Evolutionary conservation across 2,888 invertebrate species (phyloP).

Genomic region (Tipula unca): DNA sequence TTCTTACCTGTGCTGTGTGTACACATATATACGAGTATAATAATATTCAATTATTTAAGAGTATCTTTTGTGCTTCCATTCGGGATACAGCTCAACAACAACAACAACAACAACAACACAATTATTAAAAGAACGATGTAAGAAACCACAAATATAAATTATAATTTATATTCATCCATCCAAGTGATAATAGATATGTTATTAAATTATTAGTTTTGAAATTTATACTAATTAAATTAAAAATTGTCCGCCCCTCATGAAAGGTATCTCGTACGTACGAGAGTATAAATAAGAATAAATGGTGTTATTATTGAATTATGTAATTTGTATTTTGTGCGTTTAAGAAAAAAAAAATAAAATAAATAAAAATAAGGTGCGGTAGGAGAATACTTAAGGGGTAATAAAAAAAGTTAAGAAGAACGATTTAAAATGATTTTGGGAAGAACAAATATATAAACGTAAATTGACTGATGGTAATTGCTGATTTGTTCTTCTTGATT

Average conservation of each 20-base stretch:
- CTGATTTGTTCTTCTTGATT: background rate
- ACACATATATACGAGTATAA: background rate
- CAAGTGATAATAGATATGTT: conserved; percentile 14
- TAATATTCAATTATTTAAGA: background rate
- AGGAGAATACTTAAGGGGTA: background rate
- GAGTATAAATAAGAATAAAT: background rate
- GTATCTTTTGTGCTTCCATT: background rate
- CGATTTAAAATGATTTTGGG: background rate
- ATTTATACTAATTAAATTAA: conserved; percentile 4
- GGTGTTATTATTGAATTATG: conserved; percentile 14
- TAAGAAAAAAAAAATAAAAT: background rate
- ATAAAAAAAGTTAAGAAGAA: background rate
- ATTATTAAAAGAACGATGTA: background rate
- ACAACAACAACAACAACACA: background rate
- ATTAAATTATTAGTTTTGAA: conserved; percentile 14
- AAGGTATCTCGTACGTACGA: background rate
- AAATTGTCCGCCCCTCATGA: background rate
- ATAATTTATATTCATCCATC: conserved; percentile 14
- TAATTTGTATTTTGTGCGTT: background rate
- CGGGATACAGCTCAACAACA: background rate
- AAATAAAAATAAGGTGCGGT: background rate
- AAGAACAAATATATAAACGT: background rate
- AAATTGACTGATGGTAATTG: background rate
- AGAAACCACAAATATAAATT: background rate
- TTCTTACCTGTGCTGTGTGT: background rate